Evolutionary conservation across 2,113 vertebrate species (phyloP), one percentile per base, ranked within the genome.

Genomic region (Rhinolophus sinicus): DNA sequence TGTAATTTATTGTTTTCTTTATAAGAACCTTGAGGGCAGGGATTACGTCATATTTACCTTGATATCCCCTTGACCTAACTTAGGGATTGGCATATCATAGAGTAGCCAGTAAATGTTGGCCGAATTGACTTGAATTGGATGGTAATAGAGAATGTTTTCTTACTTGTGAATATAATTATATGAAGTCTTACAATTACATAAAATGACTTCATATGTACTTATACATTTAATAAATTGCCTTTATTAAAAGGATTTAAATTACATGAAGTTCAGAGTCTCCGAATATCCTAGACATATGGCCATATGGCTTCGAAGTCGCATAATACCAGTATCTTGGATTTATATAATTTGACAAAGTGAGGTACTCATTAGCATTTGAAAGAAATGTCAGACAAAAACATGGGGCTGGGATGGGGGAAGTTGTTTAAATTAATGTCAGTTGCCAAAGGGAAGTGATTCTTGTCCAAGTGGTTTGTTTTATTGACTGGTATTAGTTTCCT

Each of bases 171-270:
- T 93, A 85, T 70, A 86, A 89, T 65, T 54, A 54, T 26, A 58
- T 28, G 11, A 77, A 86, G 11, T 76, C n/a, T 90, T 76, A 58
- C 6, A 91, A 72, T 84, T 22, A 76, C 6, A 65, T 86, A 69
- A 90, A 69, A 78, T 44, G 19, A 30, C 28, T 93, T 88, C 22
- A 44, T 93, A 38, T 73, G 96, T 83, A 82, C 58, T 92, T 78
- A 87, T n/a, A 40, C n/a, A 58, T 73, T 85, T 88, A 87, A 89
- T 70, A 80, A 93, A 70, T 64, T 70, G 67, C n/a, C 52, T 94
- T 90, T 96, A 91, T 95, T 97, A 83, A 91, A 91, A 94, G 80
- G 44, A 89, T 89, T 75, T 56, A 94, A 86, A 83, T 91, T 15
- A 14, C 85, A 80, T 83, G 58, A 94, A 91, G 78, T 64, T 12